These are phyloP conservation scores for Botrylloides violaceus DNA, from an alignment of 23 tunicate genomes.

Conservation along the genomic window DNA sequence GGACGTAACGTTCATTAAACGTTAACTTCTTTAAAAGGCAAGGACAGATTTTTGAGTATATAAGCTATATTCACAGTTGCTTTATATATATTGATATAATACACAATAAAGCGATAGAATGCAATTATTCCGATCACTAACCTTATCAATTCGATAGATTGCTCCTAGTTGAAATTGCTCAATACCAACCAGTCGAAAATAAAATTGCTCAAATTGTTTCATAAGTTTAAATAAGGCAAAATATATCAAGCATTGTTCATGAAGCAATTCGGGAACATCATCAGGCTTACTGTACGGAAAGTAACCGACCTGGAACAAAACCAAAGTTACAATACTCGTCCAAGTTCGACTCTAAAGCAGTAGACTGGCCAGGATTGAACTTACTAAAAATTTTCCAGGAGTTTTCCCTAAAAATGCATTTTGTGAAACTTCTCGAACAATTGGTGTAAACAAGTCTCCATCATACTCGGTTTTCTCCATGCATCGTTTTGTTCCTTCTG, in stretches of 20 bases:
- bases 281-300: constrained; percentile 40
- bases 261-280: constrained; percentile 35
- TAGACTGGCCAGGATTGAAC: no score
- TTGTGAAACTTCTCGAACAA: constrained; percentile 28
- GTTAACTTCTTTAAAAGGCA: no score
- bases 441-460: constrained; percentile 49
- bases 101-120: no score
- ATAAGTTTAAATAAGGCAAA: constrained; percentile 32
- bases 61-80: no score
- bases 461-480: constrained; percentile 24
- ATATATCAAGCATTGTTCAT: constrained; percentile 22
- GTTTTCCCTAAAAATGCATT: constrained; percentile 39
- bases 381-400: constrained; percentile 31
- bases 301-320: constrained; percentile 26
- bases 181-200: constrained; percentile 35
- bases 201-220: constrained; percentile 45
- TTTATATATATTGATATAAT: no score
- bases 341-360: no score
- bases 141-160: constrained; percentile 17
- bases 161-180: constrained; percentile 37
- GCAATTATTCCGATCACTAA: no score
- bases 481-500: constrained; percentile 33
- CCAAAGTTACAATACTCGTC: no score
- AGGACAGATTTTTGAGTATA: no score
- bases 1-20: no score